Percentiles rank a stretch among this genome's conserved stretches.
Evolutionary conservation across 2,888 invertebrate species (phyloP).

Genomic region (Pterostichus niger): DNA sequence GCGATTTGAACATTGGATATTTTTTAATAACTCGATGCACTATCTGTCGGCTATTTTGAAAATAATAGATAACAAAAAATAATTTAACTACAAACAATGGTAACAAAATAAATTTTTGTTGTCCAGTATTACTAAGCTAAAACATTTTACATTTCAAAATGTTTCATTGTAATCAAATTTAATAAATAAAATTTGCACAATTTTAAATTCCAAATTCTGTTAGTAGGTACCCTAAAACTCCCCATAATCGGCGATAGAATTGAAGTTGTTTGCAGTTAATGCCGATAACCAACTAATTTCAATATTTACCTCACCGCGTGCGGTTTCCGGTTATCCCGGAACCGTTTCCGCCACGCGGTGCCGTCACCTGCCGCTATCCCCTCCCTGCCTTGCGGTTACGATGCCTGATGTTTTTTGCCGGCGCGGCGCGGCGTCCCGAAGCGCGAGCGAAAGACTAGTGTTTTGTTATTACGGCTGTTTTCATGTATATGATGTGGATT

Average conservation of each 20-base stretch:
- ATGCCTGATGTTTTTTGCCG: constrained; percentile 19
- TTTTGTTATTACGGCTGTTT: constrained; percentile 40
- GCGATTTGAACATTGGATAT: no score
- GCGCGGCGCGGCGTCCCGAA: not conserved
- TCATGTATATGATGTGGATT: constrained; percentile 37
- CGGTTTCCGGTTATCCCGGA: constrained; percentile 49
- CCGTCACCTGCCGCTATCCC: not conserved
- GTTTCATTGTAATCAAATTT: not conserved
- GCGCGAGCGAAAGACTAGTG: constrained; percentile 18
- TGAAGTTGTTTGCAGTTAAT: constrained; percentile 6
- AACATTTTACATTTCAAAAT: no score
- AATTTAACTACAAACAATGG: no score
- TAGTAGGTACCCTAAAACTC: not conserved
- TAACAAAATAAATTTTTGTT: no score
- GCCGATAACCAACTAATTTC: constrained; percentile 50
- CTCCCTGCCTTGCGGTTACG: constrained; percentile 16
- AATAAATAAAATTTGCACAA: not conserved
- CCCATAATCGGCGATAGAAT: not conserved
- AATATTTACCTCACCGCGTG: constrained; percentile 51
- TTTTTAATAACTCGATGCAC: no score
- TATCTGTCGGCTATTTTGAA: no score
- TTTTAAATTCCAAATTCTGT: constrained; percentile 5
- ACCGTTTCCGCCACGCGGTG: constrained; percentile 42
- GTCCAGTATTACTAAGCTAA: no score
- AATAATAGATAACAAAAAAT: no score